Evolutionary conservation across 2,888 invertebrate genomes (phyloP), one percentile per base, ranked within the genome.

Genomic region (Tenodera sinensis): DNA sequence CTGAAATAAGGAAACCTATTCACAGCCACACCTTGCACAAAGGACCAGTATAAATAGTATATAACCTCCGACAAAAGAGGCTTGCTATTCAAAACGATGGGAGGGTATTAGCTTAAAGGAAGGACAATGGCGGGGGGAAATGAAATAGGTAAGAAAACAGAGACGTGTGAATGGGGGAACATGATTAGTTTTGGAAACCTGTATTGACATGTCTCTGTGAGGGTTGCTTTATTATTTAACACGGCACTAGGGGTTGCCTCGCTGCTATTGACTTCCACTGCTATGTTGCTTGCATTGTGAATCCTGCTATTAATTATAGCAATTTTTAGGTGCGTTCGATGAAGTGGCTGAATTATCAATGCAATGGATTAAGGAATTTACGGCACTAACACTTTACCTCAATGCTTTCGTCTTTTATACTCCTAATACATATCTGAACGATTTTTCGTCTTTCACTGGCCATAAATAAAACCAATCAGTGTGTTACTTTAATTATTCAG

Each of bases 1-100:
- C 90, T 89, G 90, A 89, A 91, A 91, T 91, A 91, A 91, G 90
- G 90, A 90, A 89, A 90, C 89, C 90, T 85, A 90, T 90, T 90
- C 89, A 90, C 88, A 84, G 90, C 90, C 90, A 90, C 90, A 90
- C 90, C 90, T 89, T 88, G 27, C 89, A 90, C 90, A 89, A 85
- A 84, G 54, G 14, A 30, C 8, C 81, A 85, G 87, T 85, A 90
- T 90, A 90, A 90, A 90, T 90, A 90, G 90, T 90, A 88, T 89
- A 90, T 90, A 90, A 89, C 90, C 87, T 82, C 86, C 81, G 84
- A 90, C 90, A 90, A 90, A 90, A 85, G 89, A 28, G 25, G 54
- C 88, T 84, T 71, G 84, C 54, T 84, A 34, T 88, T 83, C 84
- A 71, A 25, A 84, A 71, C 34, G 88, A n/a, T 47, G 88, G 88